Base-by-base conservation (phyloP, 2,113 vertebrate species). In the Alectura lathami region DNA sequence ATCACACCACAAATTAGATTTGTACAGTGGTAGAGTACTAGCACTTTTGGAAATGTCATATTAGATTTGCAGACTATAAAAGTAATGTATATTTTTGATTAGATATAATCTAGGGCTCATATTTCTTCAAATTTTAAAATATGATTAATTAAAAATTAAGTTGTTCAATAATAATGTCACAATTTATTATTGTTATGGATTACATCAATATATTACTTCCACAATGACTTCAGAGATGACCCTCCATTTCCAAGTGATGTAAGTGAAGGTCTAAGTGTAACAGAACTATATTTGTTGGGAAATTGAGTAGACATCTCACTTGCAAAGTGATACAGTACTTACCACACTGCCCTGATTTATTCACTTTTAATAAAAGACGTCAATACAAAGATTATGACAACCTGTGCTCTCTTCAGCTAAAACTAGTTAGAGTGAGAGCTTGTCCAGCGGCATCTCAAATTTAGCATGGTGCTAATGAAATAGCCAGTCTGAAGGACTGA, bases 1-100 rank as follows among this genome's bases (percentile, higher is more conserved):
- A 95, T 74, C 68, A 67, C 68, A 86, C 83, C 64, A 48, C 34
- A 88, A 89, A 95, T 86, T 75, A 70, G 29, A 75, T 88, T 75
- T 88, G 22, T 42, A 27, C 4, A 72, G n/a, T 56, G 72, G 32
- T 78, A 91, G 72, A 85, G 40, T 60, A 83, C 32, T 26, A 83
- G 42, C 32, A 59, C 9, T 78, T 45, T 74, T 50, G 17, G 17
- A 92, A 84, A 53, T 0, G 4, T 9, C 13, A 34, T 14, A 73
- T 86, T 83, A 45, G 34, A 51, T 76, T 83, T 91, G 3, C 45
- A 81, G 43, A 64, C 5, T 13, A 68, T 79, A 83, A 83, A 85
- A 43, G 2, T 15, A 66, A 66, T 69, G 15, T 9, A 14, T 43
- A 32, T 56, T 86, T 62, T 42, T 5, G 3, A 42, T 45, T 23